These are phyloP conservation scores for Notodonta dromedarius DNA, from an alignment of 2,888 invertebrate species.

Conservation along the genomic window DNA sequence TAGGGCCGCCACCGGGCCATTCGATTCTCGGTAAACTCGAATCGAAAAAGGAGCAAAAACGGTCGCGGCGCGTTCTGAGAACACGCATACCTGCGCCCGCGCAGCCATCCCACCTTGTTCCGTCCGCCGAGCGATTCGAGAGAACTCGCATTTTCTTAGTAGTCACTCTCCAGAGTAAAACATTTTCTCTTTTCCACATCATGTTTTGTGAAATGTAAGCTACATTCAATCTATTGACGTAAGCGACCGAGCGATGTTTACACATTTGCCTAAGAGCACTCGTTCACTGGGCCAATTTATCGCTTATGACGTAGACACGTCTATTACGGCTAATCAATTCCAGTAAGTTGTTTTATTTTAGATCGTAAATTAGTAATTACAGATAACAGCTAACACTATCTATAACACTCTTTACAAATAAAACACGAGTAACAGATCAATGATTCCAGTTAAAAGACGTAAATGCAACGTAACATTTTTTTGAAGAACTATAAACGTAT, in stretches of 20 bases:
- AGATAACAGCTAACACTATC: conserved; percentile 1
- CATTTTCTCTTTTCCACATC: conserved; percentile 47
- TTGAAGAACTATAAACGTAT: conserved; percentile 3
- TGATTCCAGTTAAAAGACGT: conserved; percentile 1
- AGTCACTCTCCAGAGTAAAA: conserved; percentile 44
- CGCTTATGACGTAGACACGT: neutral
- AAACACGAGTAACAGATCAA: conserved; percentile 3
- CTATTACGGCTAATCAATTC: conserved; percentile 14
- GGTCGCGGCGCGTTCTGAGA: conserved; percentile 74
- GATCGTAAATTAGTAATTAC: conserved; percentile 1
- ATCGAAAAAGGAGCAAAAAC: conserved; percentile 84
- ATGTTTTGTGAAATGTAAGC: conserved; percentile 29
- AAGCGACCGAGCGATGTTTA: conserved; percentile 25
- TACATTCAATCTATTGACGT: conserved; percentile 18
- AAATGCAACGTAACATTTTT: neutral
- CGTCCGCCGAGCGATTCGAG: conserved; percentile 57
- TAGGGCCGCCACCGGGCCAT: conserved; percentile 82
- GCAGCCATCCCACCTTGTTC: conserved; percentile 71
- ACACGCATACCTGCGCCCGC: conserved; percentile 80
- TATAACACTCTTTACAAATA: neutral
- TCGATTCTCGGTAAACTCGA: conserved; percentile 81
- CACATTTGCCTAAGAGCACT: conserved; percentile 7
- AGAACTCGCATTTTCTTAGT: conserved; percentile 71
- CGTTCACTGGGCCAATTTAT: neutral
- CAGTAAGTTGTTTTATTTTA: neutral